Evolutionary conservation across 1,140 invertebrate species (phyloP), one percentile per base, ranked within the genome.

Genomic region (Coptotermes formosanus): DNA sequence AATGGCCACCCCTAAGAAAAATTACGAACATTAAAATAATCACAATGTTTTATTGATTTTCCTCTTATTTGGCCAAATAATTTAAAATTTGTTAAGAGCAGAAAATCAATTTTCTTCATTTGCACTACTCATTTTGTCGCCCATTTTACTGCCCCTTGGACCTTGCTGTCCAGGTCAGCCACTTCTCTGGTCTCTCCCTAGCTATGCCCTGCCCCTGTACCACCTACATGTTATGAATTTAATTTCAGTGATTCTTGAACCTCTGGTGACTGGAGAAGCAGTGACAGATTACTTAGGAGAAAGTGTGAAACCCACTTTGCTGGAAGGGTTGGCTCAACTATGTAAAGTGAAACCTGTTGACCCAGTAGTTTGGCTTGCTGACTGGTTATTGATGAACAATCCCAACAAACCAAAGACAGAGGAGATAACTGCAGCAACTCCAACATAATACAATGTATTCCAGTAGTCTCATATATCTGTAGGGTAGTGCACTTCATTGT

Each of bases 321-420:
- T 94, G 2, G 92, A 95, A 86, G 96, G 94, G 19, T 91, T 97
- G 21, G 93, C 94, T 8, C 91, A 95, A 89, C 91, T 97, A 23
- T 95, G 94, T 86, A 94, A 94, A 89, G 91, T 93, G 86, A 95
- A 95, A 88, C 96, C 96, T 0, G 90, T 91, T 2, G 95, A 97
- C 90, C 96, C 96, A 12, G 91, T 97, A 83, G 88, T 94, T 14
- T 97, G 95, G 94, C 90, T 97, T 25, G 96, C 95, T 16, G 94
- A 97, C 89, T 96, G 95, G 93, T 90, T 97, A 48, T 90, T 95
- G 3, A 89, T 91, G 44, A 94, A 96, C 90, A 97, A 97, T 91
- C 95, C 95, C 9, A 95, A 95, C 89, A 95, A 95, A 89, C 95
- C 94, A 2, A 91, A 91, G 89, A 81, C 85, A 32, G 55, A 44